Evolutionary conservation across 2,888 invertebrate genomes (phyloP).

Genomic region (Leptopilina drosophilae): DNA sequence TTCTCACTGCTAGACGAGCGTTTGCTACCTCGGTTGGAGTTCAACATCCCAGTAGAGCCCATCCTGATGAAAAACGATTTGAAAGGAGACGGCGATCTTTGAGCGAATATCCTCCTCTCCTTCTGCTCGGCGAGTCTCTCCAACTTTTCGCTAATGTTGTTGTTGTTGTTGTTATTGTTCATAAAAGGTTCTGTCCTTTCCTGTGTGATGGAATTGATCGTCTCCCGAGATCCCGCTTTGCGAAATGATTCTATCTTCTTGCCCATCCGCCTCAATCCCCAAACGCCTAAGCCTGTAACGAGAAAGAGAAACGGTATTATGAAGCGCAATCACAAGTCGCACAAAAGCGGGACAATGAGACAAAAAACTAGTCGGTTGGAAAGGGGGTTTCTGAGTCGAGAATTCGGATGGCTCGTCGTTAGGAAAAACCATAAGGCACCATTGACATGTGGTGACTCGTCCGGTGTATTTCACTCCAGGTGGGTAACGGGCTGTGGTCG

Average conservation of each 20-base stretch:
- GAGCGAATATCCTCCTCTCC: conserved; percentile 74
- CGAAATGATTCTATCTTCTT: conserved; percentile 87
- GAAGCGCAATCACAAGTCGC: background rate
- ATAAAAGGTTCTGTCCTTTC: conserved; percentile 69
- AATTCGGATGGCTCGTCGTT: conserved; percentile 17
- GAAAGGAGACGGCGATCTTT: conserved; percentile 82
- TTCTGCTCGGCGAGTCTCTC: conserved; percentile 57
- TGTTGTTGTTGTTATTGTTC: conserved; percentile 58
- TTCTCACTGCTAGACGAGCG: conserved; percentile 77
- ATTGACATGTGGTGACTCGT: conserved; percentile 43
- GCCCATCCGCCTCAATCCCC: conserved; percentile 87
- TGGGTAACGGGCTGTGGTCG: conserved; percentile 51
- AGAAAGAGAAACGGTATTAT: conserved; percentile 42
- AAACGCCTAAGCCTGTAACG: conserved; percentile 74
- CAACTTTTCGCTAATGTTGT: conserved; percentile 53
- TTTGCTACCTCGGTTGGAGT: conserved; percentile 77
- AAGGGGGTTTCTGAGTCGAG: conserved; percentile 43
- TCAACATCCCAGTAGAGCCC: conserved; percentile 87
- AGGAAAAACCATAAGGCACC: conserved; percentile 38
- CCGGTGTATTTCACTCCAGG: conserved; percentile 47
- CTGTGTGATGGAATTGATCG: conserved; percentile 71
- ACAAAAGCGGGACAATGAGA: conserved; percentile 40
- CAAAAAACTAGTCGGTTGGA: conserved; percentile 48
- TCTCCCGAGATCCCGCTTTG: conserved; percentile 82
- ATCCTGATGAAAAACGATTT: conserved; percentile 86